Base-by-base conservation (phyloP, 2,888 invertebrate genomes). In the Hartigia nigra region DNA sequence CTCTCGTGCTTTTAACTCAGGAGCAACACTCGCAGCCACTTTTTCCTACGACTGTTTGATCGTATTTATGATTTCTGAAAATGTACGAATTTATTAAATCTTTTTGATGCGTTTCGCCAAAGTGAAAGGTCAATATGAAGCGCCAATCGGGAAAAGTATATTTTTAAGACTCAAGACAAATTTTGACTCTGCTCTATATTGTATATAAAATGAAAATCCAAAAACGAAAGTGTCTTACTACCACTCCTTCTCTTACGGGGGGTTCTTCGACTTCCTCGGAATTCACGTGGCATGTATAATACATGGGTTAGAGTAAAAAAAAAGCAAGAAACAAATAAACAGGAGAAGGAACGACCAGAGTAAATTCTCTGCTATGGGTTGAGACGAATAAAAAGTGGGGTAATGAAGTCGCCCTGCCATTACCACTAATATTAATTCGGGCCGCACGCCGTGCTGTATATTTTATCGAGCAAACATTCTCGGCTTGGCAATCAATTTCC, bases 331-430 rank as follows among this genome's bases (percentile, higher is more conserved):
- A 31, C 12, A 34, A 12, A 31, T 4, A 34, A 72, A 34, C 31
- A 34, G 72, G 31, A 72, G 72, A 32, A 31, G 32, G 12, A 34
- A 72, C 32, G 72, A 12, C 31, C 31, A 72, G 72, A 34, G 72
- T 31, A 72, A 32, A 55, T 23, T 55, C 55, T 55, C 55, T 23
- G 55, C 55, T 55, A 1, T 55, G 55, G 23, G 55, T 55, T 55
- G 55, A 55, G 55, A 55, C 55, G 23, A 72, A 72, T 72, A 72
- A 72, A 72, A 72, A 72, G 12, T 72, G 72, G 34, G 72, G 34
- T 72, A 72, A 72, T 34, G 72, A 72, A 72, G 72, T 72, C 72
- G 32, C 72, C 32, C 72, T 72, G 72, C 72, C 72, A 72, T 72
- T 72, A 72, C 34, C 72, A 72, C 34, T 72, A 72, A 72, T 72